phyloP scores from a whole-genome alignment of 1,140 invertebrate species.

The Pachyrhynchus sulphureomaculatus region DNA sequence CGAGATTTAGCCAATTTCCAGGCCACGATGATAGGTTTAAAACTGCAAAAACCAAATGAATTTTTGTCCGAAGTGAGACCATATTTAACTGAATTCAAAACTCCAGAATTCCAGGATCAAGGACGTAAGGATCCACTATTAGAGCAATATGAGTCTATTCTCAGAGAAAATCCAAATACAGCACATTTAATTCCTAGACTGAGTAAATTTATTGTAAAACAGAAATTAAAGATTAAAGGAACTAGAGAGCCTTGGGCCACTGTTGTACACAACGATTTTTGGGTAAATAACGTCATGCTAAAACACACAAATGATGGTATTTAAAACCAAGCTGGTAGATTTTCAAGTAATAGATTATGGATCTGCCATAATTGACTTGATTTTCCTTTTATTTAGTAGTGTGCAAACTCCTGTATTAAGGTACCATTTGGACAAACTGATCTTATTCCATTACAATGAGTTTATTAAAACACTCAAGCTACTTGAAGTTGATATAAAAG shows the following conservation, averaged over 20 bases:
- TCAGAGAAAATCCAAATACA: neutral
- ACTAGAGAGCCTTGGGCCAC: slow-evolving; percentile 52
- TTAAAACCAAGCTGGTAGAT: slow-evolving; percentile 59
- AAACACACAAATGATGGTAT: slow-evolving; percentile 47
- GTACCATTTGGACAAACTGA: slow-evolving; percentile 51
- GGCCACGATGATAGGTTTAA: slow-evolving; percentile 49
- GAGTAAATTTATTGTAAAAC: neutral
- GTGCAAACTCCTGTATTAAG: slow-evolving; percentile 49
- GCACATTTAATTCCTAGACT: neutral
- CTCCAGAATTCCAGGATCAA: neutral
- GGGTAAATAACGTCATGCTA: slow-evolving; percentile 62
- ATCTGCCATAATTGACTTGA: slow-evolving; percentile 56
- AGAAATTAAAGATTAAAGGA: neutral
- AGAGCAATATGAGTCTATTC: no score
- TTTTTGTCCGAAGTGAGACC: slow-evolving; percentile 51
- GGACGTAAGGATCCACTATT: neutral
- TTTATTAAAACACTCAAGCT: slow-evolving; percentile 48
- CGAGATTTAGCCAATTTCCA: slow-evolving; percentile 51
- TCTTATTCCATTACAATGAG: slow-evolving; percentile 55
- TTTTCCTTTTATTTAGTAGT: slow-evolving; percentile 59
- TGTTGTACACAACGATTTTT: slow-evolving; percentile 59
- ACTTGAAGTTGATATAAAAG: slow-evolving; percentile 29
- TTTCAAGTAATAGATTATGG: slow-evolving; percentile 59
- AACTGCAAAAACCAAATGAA: slow-evolving; percentile 48
- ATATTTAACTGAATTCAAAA: slow-evolving; percentile 32